Evolutionary conservation across 2,797 vertebrate genomes (phyloP).

Genomic region (Enteromius mattozi): DNA sequence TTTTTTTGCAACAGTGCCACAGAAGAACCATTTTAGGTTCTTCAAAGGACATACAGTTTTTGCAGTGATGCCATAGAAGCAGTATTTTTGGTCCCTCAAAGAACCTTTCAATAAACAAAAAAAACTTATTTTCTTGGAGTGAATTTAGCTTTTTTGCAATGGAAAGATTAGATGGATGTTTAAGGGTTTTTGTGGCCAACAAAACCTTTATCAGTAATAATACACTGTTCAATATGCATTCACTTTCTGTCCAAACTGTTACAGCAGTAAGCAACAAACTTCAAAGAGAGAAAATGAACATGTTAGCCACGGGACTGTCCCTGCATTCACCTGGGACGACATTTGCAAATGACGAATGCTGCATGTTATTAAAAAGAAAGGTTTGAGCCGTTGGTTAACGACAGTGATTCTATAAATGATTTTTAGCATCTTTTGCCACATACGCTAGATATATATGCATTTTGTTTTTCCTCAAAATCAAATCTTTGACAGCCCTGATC

Average conservation of each 20-base stretch:
- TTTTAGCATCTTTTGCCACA: not conserved
- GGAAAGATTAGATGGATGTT: not conserved
- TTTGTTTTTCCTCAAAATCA: not conserved
- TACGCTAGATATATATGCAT: not conserved
- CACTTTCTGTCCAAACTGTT: not conserved
- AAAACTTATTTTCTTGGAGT: not conserved
- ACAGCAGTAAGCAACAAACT: not conserved
- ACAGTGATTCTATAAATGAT: not conserved
- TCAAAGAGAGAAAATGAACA: constrained; percentile 15
- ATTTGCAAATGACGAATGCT: constrained; percentile 8
- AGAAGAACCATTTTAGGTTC: not conserved
- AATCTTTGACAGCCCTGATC: not conserved
- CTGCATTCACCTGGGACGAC: not conserved
- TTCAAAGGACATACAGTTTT: not conserved
- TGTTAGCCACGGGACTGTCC: constrained; percentile 17
- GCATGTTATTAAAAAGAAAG: not conserved
- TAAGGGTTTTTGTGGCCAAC: not conserved
- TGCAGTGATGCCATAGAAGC: not conserved
- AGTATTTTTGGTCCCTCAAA: not conserved
- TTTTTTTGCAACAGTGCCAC: not conserved
- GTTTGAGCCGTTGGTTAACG: not conserved
- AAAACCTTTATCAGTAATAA: not conserved
- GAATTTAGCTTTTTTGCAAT: not conserved
- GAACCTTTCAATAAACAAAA: not conserved
- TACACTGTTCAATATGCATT: not conserved